Conservation (phyloP, 2,888 invertebrate species). For the Pogonocherus hispidulus region DNA sequence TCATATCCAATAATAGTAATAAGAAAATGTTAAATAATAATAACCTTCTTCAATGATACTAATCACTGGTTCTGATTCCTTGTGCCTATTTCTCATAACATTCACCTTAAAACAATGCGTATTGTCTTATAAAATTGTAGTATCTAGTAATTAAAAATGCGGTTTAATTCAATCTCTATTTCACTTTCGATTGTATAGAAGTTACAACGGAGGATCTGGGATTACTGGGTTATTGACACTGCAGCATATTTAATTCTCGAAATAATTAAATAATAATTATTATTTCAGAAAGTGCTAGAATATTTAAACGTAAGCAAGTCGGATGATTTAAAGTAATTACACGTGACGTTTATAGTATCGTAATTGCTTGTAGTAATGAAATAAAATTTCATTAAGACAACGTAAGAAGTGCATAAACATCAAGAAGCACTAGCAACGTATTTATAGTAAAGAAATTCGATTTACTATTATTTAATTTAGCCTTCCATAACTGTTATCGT, state of each 20-base stretch:
- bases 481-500: too few species aligned
- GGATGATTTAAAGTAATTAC: too few species aligned
- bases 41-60: too few species aligned
- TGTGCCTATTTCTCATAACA: conserved; percentile 19
- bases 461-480: too few species aligned
- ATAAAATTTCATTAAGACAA: too few species aligned
- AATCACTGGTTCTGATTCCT: conserved; percentile 13
- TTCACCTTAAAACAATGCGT: conserved; percentile 24
- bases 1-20: too few species aligned
- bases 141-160: conserved; percentile 6
- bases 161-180: background rate
- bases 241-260: background rate
- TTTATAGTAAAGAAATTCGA: too few species aligned
- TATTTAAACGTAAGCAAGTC: background rate
- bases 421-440: too few species aligned
- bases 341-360: too few species aligned
- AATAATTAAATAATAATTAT: background rate
- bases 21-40: too few species aligned
- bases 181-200: conserved; percentile 1
- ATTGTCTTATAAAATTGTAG: conserved; percentile 7
- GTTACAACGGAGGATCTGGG: background rate
- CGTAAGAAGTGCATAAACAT: too few species aligned
- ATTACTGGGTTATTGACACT: conserved; percentile 10
- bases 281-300: background rate
- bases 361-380: too few species aligned